Conservation (phyloP, 2,888 invertebrate genomes). For the Chloromyia formosa region DNA sequence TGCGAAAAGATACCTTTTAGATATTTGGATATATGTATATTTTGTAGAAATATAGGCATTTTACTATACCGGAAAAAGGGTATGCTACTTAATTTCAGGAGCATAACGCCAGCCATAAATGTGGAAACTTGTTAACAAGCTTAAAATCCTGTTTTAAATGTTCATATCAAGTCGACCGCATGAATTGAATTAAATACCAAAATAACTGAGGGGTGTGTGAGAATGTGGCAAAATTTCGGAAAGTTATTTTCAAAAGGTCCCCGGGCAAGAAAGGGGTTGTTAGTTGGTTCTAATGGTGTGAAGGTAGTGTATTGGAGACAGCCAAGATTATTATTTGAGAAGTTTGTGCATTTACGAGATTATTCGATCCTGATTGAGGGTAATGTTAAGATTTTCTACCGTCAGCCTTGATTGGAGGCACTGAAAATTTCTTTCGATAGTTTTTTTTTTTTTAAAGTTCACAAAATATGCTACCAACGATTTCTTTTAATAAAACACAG, state of each 20-base stretch:
- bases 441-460: no score
- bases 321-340: no score
- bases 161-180: slow-evolving; percentile 21
- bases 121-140: slow-evolving; percentile 28
- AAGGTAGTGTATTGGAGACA: no score
- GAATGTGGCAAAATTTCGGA: background rate
- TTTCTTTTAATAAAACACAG: no score
- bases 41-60: background rate
- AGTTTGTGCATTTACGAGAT: no score
- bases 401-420: no score
- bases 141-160: slow-evolving; percentile 31
- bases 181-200: slow-evolving; percentile 32
- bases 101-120: background rate
- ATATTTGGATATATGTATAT: slow-evolving; percentile 5
- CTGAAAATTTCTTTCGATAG: no score
- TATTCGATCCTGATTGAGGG: no score
- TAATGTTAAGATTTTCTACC: no score
- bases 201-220: background rate
- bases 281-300: no score
- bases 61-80: background rate
- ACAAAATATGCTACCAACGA: no score
- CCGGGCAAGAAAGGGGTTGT: no score
- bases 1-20: background rate
- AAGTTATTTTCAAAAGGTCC: background rate
- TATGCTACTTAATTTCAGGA: background rate